Conservation (phyloP, 2,888 invertebrate genomes). For the Troglohyphantes excavatus region DNA sequence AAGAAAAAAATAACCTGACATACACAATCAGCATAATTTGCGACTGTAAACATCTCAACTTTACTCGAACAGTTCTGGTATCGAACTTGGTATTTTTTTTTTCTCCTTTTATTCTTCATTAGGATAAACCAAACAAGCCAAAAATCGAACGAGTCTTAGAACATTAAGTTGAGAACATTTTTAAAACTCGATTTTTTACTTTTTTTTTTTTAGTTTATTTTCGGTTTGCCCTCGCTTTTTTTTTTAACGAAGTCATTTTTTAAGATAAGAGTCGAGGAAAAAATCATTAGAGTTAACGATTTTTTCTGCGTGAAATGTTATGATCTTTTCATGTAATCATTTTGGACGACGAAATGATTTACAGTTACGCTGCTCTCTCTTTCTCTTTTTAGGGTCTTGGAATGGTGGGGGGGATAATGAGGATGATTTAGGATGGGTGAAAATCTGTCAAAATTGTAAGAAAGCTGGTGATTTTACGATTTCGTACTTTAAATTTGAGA, state of each 20-base stretch:
- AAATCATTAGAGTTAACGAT: slow-evolving; percentile 30
- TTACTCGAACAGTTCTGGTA: not conserved
- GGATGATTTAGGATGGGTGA: not conserved
- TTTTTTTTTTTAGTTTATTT: not conserved
- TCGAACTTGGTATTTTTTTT: not conserved
- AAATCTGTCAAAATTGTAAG: too few species aligned
- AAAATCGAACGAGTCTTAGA: not conserved
- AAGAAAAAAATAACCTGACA: slow-evolving; percentile 24
- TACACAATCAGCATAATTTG: slow-evolving; percentile 39
- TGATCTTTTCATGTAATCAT: slow-evolving; percentile 22
- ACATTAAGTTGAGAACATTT: not conserved
- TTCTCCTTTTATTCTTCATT: not conserved
- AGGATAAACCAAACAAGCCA: not conserved
- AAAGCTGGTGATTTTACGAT: not conserved
- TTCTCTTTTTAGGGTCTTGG: not conserved
- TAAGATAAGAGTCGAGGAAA: slow-evolving; percentile 26
- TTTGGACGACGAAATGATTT: slow-evolving; percentile 14
- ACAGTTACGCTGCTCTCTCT: not conserved
- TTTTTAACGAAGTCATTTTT: slow-evolving; percentile 27
- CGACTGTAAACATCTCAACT: slow-evolving; percentile 41
- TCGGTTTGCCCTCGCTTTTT: not conserved
- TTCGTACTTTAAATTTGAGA: not conserved
- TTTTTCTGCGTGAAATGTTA: slow-evolving; percentile 34
- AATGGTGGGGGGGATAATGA: not conserved
- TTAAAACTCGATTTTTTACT: not conserved